phyloP scores from a whole-genome alignment of 1,140 invertebrate genomes.

The Trichogramma pretiosum region DNA sequence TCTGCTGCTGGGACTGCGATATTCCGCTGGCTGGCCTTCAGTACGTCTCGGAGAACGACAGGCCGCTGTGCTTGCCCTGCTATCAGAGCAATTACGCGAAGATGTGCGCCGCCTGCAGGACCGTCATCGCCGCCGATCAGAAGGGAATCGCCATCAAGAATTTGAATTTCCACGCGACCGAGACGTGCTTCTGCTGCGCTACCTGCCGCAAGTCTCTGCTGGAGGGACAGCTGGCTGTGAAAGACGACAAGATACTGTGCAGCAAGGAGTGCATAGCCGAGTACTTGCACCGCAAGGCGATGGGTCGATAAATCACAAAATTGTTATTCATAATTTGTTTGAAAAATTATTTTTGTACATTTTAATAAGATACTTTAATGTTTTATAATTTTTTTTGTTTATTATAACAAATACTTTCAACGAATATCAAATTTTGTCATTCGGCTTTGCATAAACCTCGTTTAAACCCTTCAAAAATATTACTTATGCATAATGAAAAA shows the following conservation, averaged over 20 bases:
- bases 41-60: constrained; percentile 68
- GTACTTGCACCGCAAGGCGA: constrained; percentile 19
- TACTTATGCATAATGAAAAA: too few relatives aligned
- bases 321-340: constrained; percentile 1
- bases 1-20: constrained; percentile 81
- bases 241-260: constrained; percentile 60
- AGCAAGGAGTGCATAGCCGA: constrained; percentile 45
- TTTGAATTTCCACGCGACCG: constrained; percentile 68
- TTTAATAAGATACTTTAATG: neutral
- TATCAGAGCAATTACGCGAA: constrained; percentile 70
- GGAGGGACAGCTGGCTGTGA: constrained; percentile 56
- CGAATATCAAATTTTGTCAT: too few relatives aligned
- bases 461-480: too few relatives aligned
- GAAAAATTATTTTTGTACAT: neutral
- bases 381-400: neutral
- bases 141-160: constrained; percentile 66
- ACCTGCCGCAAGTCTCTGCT: constrained; percentile 64
- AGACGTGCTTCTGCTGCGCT: constrained; percentile 65
- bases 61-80: constrained; percentile 70
- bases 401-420: too few relatives aligned
- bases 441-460: too few relatives aligned
- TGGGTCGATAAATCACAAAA: constrained; percentile 3
- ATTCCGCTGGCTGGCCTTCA: constrained; percentile 68
- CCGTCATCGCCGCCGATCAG: constrained; percentile 65
- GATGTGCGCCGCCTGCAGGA: constrained; percentile 60